Base-by-base conservation (phyloP, 1,140 invertebrate genomes). In the Telenomus remus region DNA sequence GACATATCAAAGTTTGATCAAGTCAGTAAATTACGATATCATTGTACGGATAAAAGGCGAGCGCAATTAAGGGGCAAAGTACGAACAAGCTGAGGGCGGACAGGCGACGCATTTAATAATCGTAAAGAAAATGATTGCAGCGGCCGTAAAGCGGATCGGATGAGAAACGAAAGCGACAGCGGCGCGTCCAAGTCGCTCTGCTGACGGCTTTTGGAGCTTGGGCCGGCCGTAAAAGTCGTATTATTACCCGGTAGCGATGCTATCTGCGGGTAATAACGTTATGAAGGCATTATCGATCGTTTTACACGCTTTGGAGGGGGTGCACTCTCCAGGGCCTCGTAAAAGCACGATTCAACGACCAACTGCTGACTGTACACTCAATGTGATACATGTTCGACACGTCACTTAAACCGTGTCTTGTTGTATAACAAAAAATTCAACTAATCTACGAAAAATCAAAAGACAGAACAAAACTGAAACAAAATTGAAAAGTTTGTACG, bases 251-350 rank as follows among this genome's bases (percentile, higher is more conserved):
- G 79, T 82, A 82, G 81, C 82, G 77, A 79, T 76, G 79, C 69
- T 74, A 71, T 77, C 69, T 77, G 82, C 76, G 77, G 81, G 80
- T 84, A 84, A 84, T 84, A 84, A 83, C 76, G 81, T 83, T 82
- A 82, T 82, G 82, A 81, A 78, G 74, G 61, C 80, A 81, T 82
- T 85, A 85, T 84, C 83, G 83, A 84, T 84, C 81, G 82, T 78
- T 84, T 83, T 80, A 78, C 82, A 84, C 82, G 74, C 79, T 79
- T 81, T 83, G 81, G 84, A 84, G 80, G 79, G 79, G 80, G 83
- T 79, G 83, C 63, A 53, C 50, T 75, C 76, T 75, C 76, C 57
- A 54, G 78, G 68, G 70, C 59, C 76, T 78, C 79, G 55, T 78
- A 78, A 80, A 80, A 78, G 69, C 66, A 50, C 54, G 73, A 79